Base-by-base conservation (phyloP, 1,140 invertebrate genomes). In the Drosophila bocki region DNA sequence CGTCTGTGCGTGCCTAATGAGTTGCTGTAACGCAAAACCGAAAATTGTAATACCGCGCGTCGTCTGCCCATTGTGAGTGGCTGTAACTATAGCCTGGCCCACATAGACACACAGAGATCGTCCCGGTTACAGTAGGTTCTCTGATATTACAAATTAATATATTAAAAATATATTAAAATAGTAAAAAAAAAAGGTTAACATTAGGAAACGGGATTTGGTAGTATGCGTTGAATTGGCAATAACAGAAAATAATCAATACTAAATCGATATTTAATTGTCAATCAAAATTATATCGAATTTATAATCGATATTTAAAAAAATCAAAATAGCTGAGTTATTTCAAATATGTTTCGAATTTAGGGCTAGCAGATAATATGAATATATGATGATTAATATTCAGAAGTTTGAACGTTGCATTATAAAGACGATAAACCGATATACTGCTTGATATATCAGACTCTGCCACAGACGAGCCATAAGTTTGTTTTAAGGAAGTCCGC, bases 1-100 rank as follows among this genome's bases (percentile, higher is more conserved):
- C 75, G 84, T 78, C 84, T 88, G 85, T 90, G 85, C 85, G 85
- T 88, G 85, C 85, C 85, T 88, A 88, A 88, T 88, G 85, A 90
- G 85, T 90, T 84, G 78, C 60, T 75, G 85, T 81, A 88, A 88
- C 88, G 75, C 82, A 81, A 90, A 88, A 85, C 84, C 69, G 35
- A 78, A 79, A 65, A 76, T 65, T 67, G 51, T 72, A 62, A 76
- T 80, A 47, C 58, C 61, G 60, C 75, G 35, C 53, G 19, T 39
- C 62, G 74, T 82, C 79, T 63, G 79, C 50, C 50, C 58, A 64
- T 65, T 83, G 62, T 76, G 71, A 82, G 74, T 82, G 80, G 54
- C 80, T 82, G 80, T 78, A 82, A 82, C 80, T 82, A 78, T 82
- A 78, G 69, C 69, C 44, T 51, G 62, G 50, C 82, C 75, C 74